Evolutionary conservation across 1,140 invertebrate genomes (phyloP).

Genomic region (Eupeodes corollae): DNA sequence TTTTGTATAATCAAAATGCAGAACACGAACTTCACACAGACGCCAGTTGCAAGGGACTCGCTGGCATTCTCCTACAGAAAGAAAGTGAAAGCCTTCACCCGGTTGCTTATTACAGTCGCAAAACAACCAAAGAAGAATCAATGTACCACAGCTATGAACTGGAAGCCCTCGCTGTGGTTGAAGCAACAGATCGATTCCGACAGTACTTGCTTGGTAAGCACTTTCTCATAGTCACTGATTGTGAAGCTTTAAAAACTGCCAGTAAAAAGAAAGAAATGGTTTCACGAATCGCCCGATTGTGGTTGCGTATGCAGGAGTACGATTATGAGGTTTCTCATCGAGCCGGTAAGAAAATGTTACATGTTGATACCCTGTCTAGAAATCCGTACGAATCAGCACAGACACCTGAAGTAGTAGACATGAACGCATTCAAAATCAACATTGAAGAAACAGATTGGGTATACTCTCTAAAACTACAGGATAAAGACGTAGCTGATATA

Average conservation of each 20-base stretch:
- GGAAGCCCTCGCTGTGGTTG: slow-evolving; percentile 39
- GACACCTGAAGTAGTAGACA: slow-evolving; percentile 3
- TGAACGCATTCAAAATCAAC: too few species aligned
- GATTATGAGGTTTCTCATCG: slow-evolving; percentile 19
- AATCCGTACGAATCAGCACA: neutral
- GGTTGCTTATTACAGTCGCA: slow-evolving; percentile 35
- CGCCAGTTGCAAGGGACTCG: slow-evolving; percentile 21
- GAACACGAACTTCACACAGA: slow-evolving; percentile 34
- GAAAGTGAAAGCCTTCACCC: slow-evolving; percentile 37
- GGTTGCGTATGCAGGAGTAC: slow-evolving; percentile 17
- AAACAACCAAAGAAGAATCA: slow-evolving; percentile 20
- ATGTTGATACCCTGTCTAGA: slow-evolving; percentile 8
- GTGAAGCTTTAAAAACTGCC: slow-evolving; percentile 25
- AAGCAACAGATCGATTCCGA: slow-evolving; percentile 17
- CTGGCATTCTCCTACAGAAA: slow-evolving; percentile 29
- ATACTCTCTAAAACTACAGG: too few species aligned
- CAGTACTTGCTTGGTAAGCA: slow-evolving; percentile 12
- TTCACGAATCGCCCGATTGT: slow-evolving; percentile 19
- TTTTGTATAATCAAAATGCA: slow-evolving; percentile 20
- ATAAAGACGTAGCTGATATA: too few species aligned
- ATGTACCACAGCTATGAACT: slow-evolving; percentile 32
- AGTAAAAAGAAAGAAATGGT: slow-evolving; percentile 22
- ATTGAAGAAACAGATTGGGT: too few species aligned
- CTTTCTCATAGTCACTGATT: slow-evolving; percentile 20
- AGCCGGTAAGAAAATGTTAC: slow-evolving; percentile 6